phyloP scores from a whole-genome alignment of 2,888 invertebrate genomes.

The Pammene aurita region DNA sequence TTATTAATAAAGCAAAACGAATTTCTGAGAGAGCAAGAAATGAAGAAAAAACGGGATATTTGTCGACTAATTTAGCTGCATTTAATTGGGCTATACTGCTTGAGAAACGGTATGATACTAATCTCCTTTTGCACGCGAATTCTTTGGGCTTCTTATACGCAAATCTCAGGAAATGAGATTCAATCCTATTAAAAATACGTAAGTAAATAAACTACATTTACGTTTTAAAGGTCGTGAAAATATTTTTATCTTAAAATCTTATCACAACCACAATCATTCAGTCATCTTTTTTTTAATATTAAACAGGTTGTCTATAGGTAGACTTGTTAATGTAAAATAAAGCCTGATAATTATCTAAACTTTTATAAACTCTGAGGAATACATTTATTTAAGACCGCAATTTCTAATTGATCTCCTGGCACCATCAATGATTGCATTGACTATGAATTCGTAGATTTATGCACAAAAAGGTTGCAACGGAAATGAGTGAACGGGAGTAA shows the following conservation, averaged over 20 bases:
- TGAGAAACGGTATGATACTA: conserved; percentile 11
- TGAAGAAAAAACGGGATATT: neutral
- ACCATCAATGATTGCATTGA: neutral
- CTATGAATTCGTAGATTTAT: neutral
- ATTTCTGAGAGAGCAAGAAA: no score
- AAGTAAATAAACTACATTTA: neutral
- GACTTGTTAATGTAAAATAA: no score
- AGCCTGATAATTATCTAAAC: no score
- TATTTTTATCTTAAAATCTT: no score
- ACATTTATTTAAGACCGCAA: neutral
- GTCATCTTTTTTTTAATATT: no score
- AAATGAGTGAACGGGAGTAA: conserved; percentile 6
- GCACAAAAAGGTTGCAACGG: conserved; percentile 3
- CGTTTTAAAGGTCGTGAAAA: neutral
- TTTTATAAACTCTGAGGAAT: neutral
- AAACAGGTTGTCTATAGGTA: no score
- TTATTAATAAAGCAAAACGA: neutral
- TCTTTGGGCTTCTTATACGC: neutral
- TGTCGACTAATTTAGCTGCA: neutral
- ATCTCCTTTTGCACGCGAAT: conserved; percentile 21
- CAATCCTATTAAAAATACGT: neutral
- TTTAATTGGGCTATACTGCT: conserved; percentile 12
- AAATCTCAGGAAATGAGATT: neutral
- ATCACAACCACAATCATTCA: no score
- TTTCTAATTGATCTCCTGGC: neutral